Conservation (phyloP, 1,140 invertebrate species). For the Hyles vespertilio region DNA sequence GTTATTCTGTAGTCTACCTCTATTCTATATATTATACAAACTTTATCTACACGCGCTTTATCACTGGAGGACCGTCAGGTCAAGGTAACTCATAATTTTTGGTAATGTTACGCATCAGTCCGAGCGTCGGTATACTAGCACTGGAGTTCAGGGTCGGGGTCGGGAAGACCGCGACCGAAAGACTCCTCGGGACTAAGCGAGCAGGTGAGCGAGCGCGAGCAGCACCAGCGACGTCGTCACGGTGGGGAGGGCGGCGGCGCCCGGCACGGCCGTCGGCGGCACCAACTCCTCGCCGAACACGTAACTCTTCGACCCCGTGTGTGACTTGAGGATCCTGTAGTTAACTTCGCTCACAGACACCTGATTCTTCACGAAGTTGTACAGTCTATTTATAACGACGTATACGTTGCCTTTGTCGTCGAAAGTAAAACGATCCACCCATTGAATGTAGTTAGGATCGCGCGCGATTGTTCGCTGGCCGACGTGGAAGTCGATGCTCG, state of each 20-base stretch:
- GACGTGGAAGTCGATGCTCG: slow-evolving; percentile 61
- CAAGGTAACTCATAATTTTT: slow-evolving; percentile 73
- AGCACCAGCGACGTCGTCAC: slow-evolving; percentile 43
- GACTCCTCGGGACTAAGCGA: slow-evolving; percentile 42
- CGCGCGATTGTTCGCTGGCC: slow-evolving; percentile 79
- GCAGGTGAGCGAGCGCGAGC: slow-evolving; percentile 45
- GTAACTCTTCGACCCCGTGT: slow-evolving; percentile 78
- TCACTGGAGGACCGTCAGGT: slow-evolving; percentile 62
- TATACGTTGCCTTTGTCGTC: slow-evolving; percentile 80
- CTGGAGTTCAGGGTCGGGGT: slow-evolving; percentile 32
- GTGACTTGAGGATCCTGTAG: slow-evolving; percentile 77
- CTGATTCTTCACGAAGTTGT: slow-evolving; percentile 77
- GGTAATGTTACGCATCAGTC: slow-evolving; percentile 64
- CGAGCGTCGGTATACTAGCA: slow-evolving; percentile 36
- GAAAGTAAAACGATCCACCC: slow-evolving; percentile 83
- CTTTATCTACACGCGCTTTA: slow-evolving; percentile 62
- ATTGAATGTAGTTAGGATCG: slow-evolving; percentile 81
- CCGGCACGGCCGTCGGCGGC: slow-evolving; percentile 23
- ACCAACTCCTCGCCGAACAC: slow-evolving; percentile 71
- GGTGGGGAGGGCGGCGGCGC: slow-evolving; percentile 34
- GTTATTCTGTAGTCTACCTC: slow-evolving; percentile 14
- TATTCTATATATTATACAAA: slow-evolving; percentile 44
- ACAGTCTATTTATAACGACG: slow-evolving; percentile 80
- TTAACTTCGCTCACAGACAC: slow-evolving; percentile 76
- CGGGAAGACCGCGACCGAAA: slow-evolving; percentile 20